A percentile compares a stretch with the other conserved stretches of the same genome.
phyloP scores from a whole-genome alignment of 2,888 invertebrate genomes.

The Plebejus melissa region DNA sequence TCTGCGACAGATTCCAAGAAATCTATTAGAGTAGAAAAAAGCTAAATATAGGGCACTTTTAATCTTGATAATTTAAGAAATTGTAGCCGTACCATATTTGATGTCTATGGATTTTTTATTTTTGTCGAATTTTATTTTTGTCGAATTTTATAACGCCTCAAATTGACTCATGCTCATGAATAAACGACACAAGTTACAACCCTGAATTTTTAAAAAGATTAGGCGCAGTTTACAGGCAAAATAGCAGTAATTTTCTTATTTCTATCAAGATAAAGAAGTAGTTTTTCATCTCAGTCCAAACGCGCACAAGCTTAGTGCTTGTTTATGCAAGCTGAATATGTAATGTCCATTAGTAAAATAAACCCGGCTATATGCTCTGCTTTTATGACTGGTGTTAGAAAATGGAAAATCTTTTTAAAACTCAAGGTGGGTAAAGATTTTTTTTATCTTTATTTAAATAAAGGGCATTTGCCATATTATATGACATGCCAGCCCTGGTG shows the following conservation, averaged over 20 bases:
- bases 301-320: slow-evolving; percentile 2
- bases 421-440: neutral
- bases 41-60: too few relatives aligned
- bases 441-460: too few relatives aligned
- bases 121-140: too few relatives aligned
- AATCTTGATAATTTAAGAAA: too few relatives aligned
- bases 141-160: too few relatives aligned
- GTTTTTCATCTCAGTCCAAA: neutral
- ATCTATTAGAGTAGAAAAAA: neutral
- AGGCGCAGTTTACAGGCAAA: too few relatives aligned
- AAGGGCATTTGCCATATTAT: too few relatives aligned
- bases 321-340: slow-evolving; percentile 24
- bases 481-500: neutral
- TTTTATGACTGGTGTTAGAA: slow-evolving; percentile 19
- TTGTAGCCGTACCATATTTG: too few relatives aligned
- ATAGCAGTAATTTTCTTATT: neutral
- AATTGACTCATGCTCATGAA: too few relatives aligned
- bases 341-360: slow-evolving; percentile 17
- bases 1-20: neutral
- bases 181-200: too few relatives aligned
- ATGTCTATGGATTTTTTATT: too few relatives aligned
- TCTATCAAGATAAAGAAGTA: neutral
- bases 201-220: too few relatives aligned
- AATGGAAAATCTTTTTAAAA: slow-evolving; percentile 6
- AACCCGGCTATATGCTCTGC: slow-evolving; percentile 7